Evolutionary conservation across 2,113 vertebrate species (phyloP).

Genomic region (Myrmecobius fasciatus): DNA sequence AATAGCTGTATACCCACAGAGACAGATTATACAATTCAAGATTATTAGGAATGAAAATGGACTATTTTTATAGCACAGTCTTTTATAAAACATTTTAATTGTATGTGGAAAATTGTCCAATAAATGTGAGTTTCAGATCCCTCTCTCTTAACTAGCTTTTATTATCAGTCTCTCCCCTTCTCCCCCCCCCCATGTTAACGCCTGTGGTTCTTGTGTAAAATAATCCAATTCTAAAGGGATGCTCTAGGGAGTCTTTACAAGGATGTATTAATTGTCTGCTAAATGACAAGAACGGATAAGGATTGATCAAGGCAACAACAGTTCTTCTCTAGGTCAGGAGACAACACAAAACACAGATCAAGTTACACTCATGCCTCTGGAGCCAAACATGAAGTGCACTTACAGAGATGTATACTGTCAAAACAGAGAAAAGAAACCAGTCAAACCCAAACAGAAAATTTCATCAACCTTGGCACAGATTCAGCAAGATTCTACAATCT

Average conservation of each 20-base stretch:
- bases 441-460: conserved; percentile 31
- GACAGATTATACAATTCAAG: background rate
- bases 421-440: conserved; percentile 66
- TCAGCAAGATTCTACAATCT: conserved; percentile 25
- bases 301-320: conserved; percentile 81
- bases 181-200: conserved; percentile 9
- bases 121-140: conserved; percentile 20
- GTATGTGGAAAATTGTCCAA: conserved; percentile 27
- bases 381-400: conserved; percentile 67
- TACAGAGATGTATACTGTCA: conserved; percentile 61
- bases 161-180: conserved; percentile 8
- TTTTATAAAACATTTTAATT: conserved; percentile 7
- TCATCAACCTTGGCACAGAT: conserved; percentile 19
- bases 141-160: conserved; percentile 45
- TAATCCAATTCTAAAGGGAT: conserved; percentile 72
- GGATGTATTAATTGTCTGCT: conserved; percentile 83
- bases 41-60: conserved; percentile 21
- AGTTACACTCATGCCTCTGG: conserved; percentile 65
- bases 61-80: background rate
- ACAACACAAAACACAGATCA: conserved; percentile 78
- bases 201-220: conserved; percentile 79
- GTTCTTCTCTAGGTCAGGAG: conserved; percentile 76
- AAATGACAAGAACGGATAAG: conserved; percentile 77
- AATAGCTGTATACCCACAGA: background rate
- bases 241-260: conserved; percentile 81